Base-by-base conservation (phyloP, 2,888 invertebrate genomes). In the Dyspetes luteomarginatus region DNA sequence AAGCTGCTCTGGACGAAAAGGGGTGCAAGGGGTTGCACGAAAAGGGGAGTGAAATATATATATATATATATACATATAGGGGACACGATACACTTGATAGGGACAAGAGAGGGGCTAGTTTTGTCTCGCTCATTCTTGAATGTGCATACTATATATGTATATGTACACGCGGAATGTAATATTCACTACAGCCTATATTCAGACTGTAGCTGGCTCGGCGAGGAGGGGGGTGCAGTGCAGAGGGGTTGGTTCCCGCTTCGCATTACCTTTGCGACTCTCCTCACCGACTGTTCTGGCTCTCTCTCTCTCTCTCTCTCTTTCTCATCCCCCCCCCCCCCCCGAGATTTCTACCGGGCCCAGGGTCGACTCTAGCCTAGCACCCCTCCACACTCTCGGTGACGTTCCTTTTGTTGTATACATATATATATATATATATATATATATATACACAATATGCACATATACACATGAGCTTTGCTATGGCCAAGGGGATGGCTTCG, bases 101-200 rank as follows among this genome's bases (percentile, higher is more conserved):
- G 71, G 73, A 56, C 24, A 78, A 68, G 77, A 60, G 65, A 26
- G 65, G 15, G 17, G 65, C 48, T 41, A 36, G 58, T 24, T 60
- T 74, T 56, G 64, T 73, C 72, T 56, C 76, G 73, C 65, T 76
- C 77, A 78, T 56, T 78, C 73, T 81, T 83, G 84, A 80, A 85
- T 89, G 86, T 88, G 88, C 75, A 67, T 55, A 56, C 26, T 68
- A 73, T 50, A 45, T n/a, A n/a, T n/a, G n/a, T n/a, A n/a, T n/a
- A n/a, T n/a, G 50, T 89, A 88, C 86, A 88, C 87, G 83, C 88
- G 88, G 89, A 91, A 91, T 91, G 91, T 91, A 91, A 91, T 91
- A 91, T 91, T 91, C 90, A 89, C 90, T 90, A 90, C 90, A 90
- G 88, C 88, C 89, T 86, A 87, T 89, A 87, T 86, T 86, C 62